phyloP scores from a whole-genome alignment of 1,140 invertebrate species.

The Atta cephalotes region DNA sequence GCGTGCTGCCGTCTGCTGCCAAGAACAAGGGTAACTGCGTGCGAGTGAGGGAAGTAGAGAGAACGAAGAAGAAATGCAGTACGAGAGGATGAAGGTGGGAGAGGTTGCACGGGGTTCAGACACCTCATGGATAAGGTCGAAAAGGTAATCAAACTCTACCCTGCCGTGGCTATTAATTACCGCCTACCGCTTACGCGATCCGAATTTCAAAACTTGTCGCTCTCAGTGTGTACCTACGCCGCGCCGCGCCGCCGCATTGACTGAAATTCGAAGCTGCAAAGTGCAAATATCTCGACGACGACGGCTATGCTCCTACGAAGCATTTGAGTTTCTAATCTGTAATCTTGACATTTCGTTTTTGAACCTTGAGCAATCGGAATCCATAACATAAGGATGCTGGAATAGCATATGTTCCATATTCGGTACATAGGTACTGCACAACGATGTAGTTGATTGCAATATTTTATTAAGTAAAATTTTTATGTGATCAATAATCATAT shows the following conservation, averaged over 20 bases:
- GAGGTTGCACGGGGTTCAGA: constrained; percentile 11
- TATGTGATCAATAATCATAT: background rate
- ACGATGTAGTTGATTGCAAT: background rate
- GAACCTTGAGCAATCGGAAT: constrained; percentile 26
- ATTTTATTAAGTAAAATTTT: background rate
- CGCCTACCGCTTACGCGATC: constrained; percentile 69
- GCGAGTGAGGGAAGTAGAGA: background rate
- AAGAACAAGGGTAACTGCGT: constrained; percentile 51
- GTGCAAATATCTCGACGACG: constrained; percentile 52
- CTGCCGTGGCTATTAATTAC: constrained; percentile 75
- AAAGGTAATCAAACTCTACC: constrained; percentile 77
- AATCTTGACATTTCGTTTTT: constrained; percentile 63
- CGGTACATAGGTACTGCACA: background rate
- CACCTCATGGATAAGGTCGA: constrained; percentile 71
- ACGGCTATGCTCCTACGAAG: background rate
- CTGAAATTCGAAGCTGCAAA: constrained; percentile 65
- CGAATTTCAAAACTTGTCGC: constrained; percentile 72
- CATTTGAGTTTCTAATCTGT: constrained; percentile 71
- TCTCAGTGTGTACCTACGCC: background rate
- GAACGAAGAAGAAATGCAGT: background rate
- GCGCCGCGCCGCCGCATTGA: constrained; percentile 2
- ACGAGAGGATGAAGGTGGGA: background rate
- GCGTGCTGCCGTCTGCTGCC: constrained; percentile 59
- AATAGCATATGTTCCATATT: background rate
- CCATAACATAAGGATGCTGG: background rate